Base-by-base conservation (phyloP, 2,113 vertebrate genomes). In the Callithrix jacchus region DNA sequence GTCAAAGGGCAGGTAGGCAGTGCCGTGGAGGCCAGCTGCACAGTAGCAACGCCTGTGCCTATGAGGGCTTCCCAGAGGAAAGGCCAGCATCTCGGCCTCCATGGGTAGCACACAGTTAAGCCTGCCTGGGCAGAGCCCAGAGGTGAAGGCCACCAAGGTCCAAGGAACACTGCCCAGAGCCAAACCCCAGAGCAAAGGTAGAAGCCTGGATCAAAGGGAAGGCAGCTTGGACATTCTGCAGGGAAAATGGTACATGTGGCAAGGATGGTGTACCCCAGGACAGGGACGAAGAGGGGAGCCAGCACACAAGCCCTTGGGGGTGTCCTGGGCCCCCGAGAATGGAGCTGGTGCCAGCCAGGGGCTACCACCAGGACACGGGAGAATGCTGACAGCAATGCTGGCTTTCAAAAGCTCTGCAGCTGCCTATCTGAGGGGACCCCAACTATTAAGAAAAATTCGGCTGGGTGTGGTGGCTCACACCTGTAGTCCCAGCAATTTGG, bases 351-450 rank as follows among this genome's bases (percentile, higher is more conserved):
- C 49, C 49, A 4, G 0, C 17, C 30, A 0, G 0, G 11, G 11
- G 77, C 8, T 13, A 10, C 3, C 13, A 10, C 3, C 13, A 25
- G 0, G 35, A 32, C 25, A 1, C 2, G 21, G 27, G 25, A 13
- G 21, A 5, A 4, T 1, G n/a, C 3, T 3, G 8, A 30, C 0
- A 6, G 5, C 1, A 14, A 12, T 4, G 6, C 5, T 2, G 2
- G 27, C 45, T 56, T 14, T 12, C 0, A 0, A 11, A 18, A 52
- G 61, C 25, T 0, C 30, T 0, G 0, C 14, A 16, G 0, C 0
- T 0, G 52, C 49, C 52, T 6, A 0, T 1, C 20, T 3, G 3
- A 27, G 1, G 18, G 45, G 54, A 27, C 3, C 35, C 42, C 40
- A 30, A 23, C 21, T 40, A 73, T 9, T 71, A 37, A 37, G 16